These are phyloP conservation scores for Papio anubis DNA, from an alignment of 2,113 vertebrate species.

Conservation along the genomic window DNA sequence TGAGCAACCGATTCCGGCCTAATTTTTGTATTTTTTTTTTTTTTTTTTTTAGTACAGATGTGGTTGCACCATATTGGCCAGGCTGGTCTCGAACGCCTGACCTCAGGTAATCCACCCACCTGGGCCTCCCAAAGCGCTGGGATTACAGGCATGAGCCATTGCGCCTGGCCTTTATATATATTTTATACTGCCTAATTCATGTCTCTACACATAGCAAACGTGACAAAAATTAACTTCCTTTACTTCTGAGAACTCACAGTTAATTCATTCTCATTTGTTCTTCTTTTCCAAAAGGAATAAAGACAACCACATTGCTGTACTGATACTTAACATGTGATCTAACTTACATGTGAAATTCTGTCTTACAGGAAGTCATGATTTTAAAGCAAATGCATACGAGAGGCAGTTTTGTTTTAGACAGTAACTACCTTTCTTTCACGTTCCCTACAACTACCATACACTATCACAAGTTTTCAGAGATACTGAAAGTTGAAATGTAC, in stretches of 20 bases:
- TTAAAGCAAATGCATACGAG: neutral
- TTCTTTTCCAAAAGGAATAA: neutral
- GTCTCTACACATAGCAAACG: neutral
- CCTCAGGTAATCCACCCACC: too few species aligned
- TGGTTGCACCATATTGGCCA: too few species aligned
- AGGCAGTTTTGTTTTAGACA: neutral
- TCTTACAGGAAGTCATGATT: neutral
- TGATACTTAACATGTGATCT: neutral
- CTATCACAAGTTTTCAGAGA: neutral
- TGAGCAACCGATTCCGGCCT: too few species aligned
- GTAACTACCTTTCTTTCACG: neutral
- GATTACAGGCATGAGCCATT: too few species aligned
- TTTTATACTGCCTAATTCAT: neutral
- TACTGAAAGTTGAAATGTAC: slow-evolving; percentile 75
- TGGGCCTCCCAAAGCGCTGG: too few species aligned
- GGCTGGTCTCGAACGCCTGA: too few species aligned
- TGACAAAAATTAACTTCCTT: neutral
- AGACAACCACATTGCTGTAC: neutral
- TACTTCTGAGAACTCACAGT: neutral
- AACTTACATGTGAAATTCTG: neutral
- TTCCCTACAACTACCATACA: neutral
- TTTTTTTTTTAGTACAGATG: too few species aligned
- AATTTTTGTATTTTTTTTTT: too few species aligned
- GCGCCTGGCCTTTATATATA: too few species aligned
- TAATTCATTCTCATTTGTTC: neutral